Base-by-base conservation (phyloP, 2,797 vertebrate genomes). In the Phalanger gymnotis region DNA sequence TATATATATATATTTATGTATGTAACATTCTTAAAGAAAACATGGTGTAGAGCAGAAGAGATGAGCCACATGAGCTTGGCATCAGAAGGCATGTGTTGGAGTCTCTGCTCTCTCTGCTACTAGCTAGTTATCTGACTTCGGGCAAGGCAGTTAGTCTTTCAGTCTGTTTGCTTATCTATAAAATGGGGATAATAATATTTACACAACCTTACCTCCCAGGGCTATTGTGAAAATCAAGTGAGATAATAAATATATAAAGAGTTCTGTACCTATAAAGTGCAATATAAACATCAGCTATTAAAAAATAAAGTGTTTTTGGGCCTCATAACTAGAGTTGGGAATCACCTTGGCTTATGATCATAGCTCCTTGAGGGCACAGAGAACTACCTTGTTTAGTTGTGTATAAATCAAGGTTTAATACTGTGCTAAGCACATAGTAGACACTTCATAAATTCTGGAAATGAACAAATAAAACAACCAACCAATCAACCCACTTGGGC, bases 401-500 rank as follows among this genome's bases (percentile, higher is more conserved):
- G 73, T 87, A 87, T 87, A 87, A 87, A 87, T 87, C 73, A 87
- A 47, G 9, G 22, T 87, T 87, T 87, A 87, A 87, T 12, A 14
- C 1, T 16, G 53, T 30, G 27, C 93, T 52, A 54, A 66, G 47
- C n/a, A 55, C 22, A 54, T 53, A 94, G 61, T 52, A 90, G 52
- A 40, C 52, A 90, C 91, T 92, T 92, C 53, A 55, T 92, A 81
- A 91, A 94, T 90, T 89, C 93, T 95, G 93, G 81, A 57, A 94
- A 96, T 93, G 94, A 93, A 91, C 73, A 94, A 93, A 94, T 66
- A 81, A 92, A 87, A 87, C 40, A 87, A 27, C 22, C 40, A 87
- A 87, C 40, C 40, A 47, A 87, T 87, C 31, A 47, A 51, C 40
- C 3, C 22, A 27, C 73, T 87, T 87, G 73, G 40, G 22, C 73